Percentiles rank a stretch among this genome's conserved stretches.
Conservation (phyloP, 2,888 invertebrate genomes). For the Chalcis sispes region DNA sequence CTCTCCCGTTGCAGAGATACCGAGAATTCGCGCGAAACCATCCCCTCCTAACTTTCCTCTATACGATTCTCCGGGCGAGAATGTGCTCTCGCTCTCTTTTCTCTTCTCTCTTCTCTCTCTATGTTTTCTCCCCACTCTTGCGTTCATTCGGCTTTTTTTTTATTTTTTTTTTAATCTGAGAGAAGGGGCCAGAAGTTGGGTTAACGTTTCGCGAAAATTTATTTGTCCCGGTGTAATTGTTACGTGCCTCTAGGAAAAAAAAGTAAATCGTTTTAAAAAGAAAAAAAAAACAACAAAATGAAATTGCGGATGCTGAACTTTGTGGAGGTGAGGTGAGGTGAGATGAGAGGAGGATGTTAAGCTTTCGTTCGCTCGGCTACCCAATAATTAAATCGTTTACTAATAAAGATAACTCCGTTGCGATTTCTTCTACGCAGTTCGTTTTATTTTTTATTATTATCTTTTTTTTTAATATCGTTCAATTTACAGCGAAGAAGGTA, state of each 20-base stretch:
- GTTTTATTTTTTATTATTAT: no score
- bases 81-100: conserved; percentile 23
- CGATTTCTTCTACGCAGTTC: no score
- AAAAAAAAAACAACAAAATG: conserved; percentile 20
- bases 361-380: background rate
- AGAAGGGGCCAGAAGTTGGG: background rate
- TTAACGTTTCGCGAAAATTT: conserved; percentile 50
- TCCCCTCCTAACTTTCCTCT: background rate
- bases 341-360: background rate
- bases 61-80: conserved; percentile 16
- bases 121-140: background rate
- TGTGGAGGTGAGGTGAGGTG: background rate
- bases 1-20: conserved; percentile 39
- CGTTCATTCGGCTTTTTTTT: no score
- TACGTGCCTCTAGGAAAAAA: conserved; percentile 35
- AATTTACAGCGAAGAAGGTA: no score
- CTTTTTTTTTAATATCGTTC: conserved; percentile 5
- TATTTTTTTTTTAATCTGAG: no score
- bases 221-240: conserved; percentile 55
- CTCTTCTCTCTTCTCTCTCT: conserved; percentile 8
- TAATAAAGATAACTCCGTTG: conserved; percentile 42
- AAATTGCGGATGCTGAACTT: no score
- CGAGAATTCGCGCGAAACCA: conserved; percentile 31
- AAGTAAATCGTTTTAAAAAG: background rate
- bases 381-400: conserved; percentile 49